Conservation (phyloP, 2,797 vertebrate genomes). For the Fistularia tabacaria region DNA sequence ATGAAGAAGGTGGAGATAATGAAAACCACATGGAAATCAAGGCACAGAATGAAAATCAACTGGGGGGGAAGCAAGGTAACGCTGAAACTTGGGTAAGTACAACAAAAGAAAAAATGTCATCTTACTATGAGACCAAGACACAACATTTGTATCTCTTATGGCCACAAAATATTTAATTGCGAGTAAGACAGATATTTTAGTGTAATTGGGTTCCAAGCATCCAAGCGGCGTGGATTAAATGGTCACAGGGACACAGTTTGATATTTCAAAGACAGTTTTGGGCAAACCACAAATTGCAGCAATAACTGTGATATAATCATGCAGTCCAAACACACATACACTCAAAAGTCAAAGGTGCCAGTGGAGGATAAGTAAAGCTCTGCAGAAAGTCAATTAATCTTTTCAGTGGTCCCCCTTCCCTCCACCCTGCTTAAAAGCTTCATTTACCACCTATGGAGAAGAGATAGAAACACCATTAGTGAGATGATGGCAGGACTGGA, state of each 20-base stretch:
- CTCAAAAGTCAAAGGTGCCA: constrained; percentile 67
- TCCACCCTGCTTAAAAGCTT: constrained; percentile 84
- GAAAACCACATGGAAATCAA: too few species aligned
- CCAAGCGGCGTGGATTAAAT: constrained; percentile 4
- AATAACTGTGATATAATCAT: constrained; percentile 59
- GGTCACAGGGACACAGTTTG: constrained; percentile 51
- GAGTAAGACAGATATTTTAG: too few species aligned
- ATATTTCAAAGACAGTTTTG: constrained; percentile 33
- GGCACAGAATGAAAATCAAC: too few species aligned
- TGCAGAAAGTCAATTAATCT: constrained; percentile 73
- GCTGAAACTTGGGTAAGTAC: too few species aligned
- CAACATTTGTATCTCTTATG: too few species aligned
- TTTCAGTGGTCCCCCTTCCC: constrained; percentile 63
- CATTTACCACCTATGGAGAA: constrained; percentile 95
- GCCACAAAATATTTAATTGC: too few species aligned
- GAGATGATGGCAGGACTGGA: constrained; percentile 90
- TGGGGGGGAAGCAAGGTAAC: too few species aligned
- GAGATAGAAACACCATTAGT: constrained; percentile 98
- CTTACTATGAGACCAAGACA: too few species aligned
- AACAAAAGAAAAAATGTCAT: too few species aligned
- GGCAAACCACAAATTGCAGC: constrained; percentile 49
- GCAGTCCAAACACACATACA: constrained; percentile 67
- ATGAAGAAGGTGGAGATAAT: too few species aligned
- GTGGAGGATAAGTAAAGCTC: constrained; percentile 68
- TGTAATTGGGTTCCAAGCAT: too few species aligned